These are phyloP conservation scores for Indicator maculatus DNA, from an alignment of 2,113 vertebrate species.

Conservation along the genomic window DNA sequence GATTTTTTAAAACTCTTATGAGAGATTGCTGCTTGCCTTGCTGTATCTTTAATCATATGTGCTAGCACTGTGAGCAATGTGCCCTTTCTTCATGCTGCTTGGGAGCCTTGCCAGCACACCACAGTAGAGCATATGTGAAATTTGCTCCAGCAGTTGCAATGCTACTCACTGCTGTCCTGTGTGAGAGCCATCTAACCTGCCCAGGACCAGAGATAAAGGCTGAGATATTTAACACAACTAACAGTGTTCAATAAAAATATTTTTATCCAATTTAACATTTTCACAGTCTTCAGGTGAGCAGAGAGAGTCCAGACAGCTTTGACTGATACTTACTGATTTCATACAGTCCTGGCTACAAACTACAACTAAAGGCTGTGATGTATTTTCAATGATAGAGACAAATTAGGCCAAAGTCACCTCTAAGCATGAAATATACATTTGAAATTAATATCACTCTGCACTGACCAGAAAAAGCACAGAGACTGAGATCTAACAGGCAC, in stretches of 20 bases:
- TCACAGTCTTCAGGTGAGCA: neutral
- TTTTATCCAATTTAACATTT: neutral
- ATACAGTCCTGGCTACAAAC: neutral
- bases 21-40: conserved; percentile 20
- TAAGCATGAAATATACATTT: neutral
- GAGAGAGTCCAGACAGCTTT: neutral
- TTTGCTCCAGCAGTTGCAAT: neutral
- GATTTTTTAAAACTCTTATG: conserved; percentile 38
- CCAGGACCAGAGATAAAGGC: neutral
- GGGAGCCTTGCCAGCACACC: neutral
- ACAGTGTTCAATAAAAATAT: neutral
- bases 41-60: conserved; percentile 36
- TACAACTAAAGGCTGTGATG: neutral
- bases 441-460: neutral
- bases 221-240: neutral
- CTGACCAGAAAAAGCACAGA: neutral
- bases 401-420: neutral
- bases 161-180: neutral
- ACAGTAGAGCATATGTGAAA: neutral
- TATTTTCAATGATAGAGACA: neutral
- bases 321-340: neutral
- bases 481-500: neutral
- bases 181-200: neutral
- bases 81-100: conserved; percentile 27
- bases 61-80: conserved; percentile 17